These are phyloP conservation scores for Engraulis encrasicolus DNA, from an alignment of 2,113 vertebrate species.

Conservation along the genomic window DNA sequence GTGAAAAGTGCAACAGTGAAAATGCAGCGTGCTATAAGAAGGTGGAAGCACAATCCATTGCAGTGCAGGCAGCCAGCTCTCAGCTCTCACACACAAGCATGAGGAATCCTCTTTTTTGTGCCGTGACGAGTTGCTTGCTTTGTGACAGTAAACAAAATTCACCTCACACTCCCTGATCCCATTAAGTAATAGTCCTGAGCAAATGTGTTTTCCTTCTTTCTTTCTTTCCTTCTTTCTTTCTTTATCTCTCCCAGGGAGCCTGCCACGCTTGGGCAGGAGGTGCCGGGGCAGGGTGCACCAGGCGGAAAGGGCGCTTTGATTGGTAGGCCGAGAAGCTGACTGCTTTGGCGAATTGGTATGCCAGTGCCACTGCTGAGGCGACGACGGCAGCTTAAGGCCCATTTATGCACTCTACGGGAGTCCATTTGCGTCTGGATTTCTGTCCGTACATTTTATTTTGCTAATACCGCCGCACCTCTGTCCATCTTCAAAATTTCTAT, in stretches of 20 bases:
- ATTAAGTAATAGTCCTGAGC: constrained; percentile 54
- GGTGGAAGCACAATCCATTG: not conserved
- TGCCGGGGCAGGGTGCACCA: constrained; percentile 50
- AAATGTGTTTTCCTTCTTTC: too few relatives aligned
- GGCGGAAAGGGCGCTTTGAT: constrained; percentile 45
- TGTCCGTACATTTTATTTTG: too few relatives aligned
- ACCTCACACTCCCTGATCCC: constrained; percentile 54
- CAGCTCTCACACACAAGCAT: too few relatives aligned
- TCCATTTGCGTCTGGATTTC: too few relatives aligned
- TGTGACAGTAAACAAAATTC: constrained; percentile 59
- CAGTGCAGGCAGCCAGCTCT: not conserved
- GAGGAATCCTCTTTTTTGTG: not conserved
- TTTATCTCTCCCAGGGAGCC: too few relatives aligned
- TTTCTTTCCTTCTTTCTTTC: too few relatives aligned
- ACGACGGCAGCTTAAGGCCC: too few relatives aligned
- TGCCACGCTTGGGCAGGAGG: not conserved
- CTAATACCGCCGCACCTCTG: too few relatives aligned
- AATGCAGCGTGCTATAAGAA: not conserved
- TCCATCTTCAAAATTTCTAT: too few relatives aligned
- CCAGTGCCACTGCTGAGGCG: too few relatives aligned
- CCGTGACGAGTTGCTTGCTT: constrained; percentile 39
- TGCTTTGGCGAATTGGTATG: constrained; percentile 50
- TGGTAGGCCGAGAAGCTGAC: constrained; percentile 62
- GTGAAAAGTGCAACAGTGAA: not conserved
- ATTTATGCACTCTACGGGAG: too few relatives aligned